Conservation (phyloP, 2,113 vertebrate species). For the Myrmophylax atrothorax region DNA sequence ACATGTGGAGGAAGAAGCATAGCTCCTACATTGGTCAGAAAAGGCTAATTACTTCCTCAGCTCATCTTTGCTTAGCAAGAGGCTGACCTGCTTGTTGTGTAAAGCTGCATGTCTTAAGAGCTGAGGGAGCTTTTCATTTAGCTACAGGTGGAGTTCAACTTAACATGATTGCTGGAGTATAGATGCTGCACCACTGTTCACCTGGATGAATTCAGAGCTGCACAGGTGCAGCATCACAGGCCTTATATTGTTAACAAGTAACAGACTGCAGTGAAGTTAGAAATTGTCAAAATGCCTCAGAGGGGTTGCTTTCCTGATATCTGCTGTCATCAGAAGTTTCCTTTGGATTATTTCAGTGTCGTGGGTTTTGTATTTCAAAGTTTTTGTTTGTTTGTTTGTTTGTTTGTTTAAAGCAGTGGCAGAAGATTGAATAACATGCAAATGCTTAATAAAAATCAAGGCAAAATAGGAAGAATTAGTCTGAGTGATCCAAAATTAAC, state of each 20-base stretch:
- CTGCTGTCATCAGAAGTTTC: not conserved
- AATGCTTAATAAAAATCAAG: not conserved
- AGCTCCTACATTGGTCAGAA: not conserved
- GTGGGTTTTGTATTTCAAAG: accelerated
- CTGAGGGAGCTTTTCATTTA: not conserved
- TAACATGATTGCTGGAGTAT: no score
- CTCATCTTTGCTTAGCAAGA: not conserved
- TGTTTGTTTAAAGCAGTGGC: not conserved
- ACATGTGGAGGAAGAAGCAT: not conserved
- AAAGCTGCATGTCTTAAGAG: not conserved
- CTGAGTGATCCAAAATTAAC: not conserved
- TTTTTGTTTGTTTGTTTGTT: not conserved
- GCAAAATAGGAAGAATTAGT: not conserved
- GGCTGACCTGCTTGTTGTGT: not conserved
- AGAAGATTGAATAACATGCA: not conserved
- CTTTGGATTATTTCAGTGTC: not conserved
- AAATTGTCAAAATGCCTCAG: not conserved
- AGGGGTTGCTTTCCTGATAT: not conserved
- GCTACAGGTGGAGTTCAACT: not conserved
- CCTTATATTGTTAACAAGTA: not conserved
- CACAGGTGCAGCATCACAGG: not conserved
- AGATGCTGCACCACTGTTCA: not conserved
- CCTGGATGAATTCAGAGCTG: not conserved
- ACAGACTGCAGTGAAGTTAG: not conserved
- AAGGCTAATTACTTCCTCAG: not conserved